Conservation (phyloP, 2,113 vertebrate species). For the Xenotilapia longispinis region DNA sequence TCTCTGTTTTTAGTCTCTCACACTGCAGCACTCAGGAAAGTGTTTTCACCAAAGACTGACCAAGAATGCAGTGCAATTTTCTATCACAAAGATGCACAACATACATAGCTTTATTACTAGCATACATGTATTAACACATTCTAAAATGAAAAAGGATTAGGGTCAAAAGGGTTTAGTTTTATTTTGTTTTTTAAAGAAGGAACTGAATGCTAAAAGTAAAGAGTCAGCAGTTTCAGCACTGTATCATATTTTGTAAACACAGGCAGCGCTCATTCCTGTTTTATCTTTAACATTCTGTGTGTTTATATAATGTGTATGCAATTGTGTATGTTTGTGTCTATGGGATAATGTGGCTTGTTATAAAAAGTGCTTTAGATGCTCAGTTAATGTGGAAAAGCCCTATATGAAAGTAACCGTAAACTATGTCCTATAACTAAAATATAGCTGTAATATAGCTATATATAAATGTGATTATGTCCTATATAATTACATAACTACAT, state of each 20-base stretch:
- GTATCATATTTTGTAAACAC: neutral
- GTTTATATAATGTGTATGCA: neutral
- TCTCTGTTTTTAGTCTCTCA: conserved; percentile 29
- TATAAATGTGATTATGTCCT: neutral
- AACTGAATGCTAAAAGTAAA: neutral
- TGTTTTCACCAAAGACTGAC: neutral
- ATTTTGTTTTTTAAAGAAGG: neutral
- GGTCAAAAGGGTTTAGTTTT: neutral
- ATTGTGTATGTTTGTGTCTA: neutral
- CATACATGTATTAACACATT: neutral
- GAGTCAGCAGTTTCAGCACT: neutral
- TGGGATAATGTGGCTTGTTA: neutral
- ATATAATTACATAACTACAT: neutral
- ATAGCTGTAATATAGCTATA: neutral
- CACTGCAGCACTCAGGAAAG: neutral
- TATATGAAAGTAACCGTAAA: neutral
- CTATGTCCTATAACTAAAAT: neutral
- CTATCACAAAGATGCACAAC: neutral
- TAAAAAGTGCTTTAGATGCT: neutral
- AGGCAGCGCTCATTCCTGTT: neutral
- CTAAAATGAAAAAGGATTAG: neutral
- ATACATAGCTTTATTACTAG: neutral
- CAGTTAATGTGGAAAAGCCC: neutral
- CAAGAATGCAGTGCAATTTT: neutral
- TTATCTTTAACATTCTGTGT: neutral